phyloP scores from a whole-genome alignment of 2,113 vertebrate genomes.

The Corythaeola cristata region DNA sequence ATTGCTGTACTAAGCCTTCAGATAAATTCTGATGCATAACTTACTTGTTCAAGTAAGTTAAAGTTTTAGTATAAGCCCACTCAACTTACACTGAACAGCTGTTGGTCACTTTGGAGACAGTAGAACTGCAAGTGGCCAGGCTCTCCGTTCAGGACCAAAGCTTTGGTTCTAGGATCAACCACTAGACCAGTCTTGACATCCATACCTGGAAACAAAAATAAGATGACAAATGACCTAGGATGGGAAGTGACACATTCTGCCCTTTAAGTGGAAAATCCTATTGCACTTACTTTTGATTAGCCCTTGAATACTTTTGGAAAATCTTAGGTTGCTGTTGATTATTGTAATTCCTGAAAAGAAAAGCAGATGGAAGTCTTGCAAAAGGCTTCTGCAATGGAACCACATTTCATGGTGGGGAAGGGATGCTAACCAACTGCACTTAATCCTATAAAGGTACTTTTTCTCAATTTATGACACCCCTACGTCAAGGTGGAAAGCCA shows the following conservation, averaged over 20 bases:
- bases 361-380: neutral
- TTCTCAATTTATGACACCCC: neutral
- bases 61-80: neutral
- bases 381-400: neutral
- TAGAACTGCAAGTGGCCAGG: slow-evolving; percentile 98
- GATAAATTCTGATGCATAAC: neutral
- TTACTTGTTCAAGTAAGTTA: neutral
- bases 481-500: neutral
- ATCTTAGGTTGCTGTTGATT: slow-evolving; percentile 86
- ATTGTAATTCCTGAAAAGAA: slow-evolving; percentile 83
- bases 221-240: neutral
- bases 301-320: slow-evolving; percentile 89
- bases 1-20: neutral
- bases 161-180: slow-evolving; percentile 90
- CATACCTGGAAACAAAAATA: slow-evolving; percentile 73
- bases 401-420: neutral
- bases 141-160: slow-evolving; percentile 93
- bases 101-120: slow-evolving; percentile 89
- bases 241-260: neutral
- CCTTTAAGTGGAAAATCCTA: neutral
- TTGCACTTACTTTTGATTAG: slow-evolving; percentile 86
- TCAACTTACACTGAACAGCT: slow-evolving; percentile 90
- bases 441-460: neutral
- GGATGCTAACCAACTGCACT: neutral
- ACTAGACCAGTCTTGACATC: slow-evolving; percentile 82